Evolutionary conservation across 2,113 vertebrate species (phyloP), one percentile per base, ranked within the genome.

Genomic region (Myocastor coypus): DNA sequence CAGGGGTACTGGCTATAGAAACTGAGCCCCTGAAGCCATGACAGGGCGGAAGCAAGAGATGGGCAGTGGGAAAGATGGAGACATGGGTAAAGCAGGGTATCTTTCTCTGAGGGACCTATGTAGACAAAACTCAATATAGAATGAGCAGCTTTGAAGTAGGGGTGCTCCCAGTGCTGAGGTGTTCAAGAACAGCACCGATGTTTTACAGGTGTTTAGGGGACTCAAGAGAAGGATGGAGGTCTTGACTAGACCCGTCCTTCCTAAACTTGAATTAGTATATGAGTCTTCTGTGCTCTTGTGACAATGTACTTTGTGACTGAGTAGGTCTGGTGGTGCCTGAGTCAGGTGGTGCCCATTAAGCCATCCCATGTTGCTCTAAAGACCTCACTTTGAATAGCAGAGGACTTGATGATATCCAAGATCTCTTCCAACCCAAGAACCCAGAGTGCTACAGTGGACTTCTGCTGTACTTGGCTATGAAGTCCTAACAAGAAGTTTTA

Each of bases 131-230:
- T 57, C 14, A 34, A 50, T 30, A 46, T 71, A 52, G 37, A 13
- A 28, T 5, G 28, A 34, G 34, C 16, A 59, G 37, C 30, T 63
- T 20, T 52, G 81, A 42, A 26, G 55, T 16, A 0, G 73, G 66
- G 34, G 26, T n/a, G 19, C 2, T 19, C 3, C 6, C 34, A 14
- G 0, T 71, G 24, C 13, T 26, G 26, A 37, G 12, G 32, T 34
- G 28, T n/a, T 50, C 14, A 9, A 64, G 85, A 63, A n/a, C n/a
- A 82, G 73, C 82, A 17, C 73, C 83, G 34, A 5, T n/a, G 61
- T 19, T 63, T 10, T 11, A 32, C 4, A 7, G 34, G 34, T 14
- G 5, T 75, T 63, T 8, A 52, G 66, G 26, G 40, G 16, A 46
- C n/a, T 80, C 16, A 19, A 57, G 59, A 34, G 46, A 4, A 46